Evolutionary conservation across 2,888 invertebrate species (phyloP), one percentile per base, ranked within the genome.

Genomic region (Agrotis ipsilon): DNA sequence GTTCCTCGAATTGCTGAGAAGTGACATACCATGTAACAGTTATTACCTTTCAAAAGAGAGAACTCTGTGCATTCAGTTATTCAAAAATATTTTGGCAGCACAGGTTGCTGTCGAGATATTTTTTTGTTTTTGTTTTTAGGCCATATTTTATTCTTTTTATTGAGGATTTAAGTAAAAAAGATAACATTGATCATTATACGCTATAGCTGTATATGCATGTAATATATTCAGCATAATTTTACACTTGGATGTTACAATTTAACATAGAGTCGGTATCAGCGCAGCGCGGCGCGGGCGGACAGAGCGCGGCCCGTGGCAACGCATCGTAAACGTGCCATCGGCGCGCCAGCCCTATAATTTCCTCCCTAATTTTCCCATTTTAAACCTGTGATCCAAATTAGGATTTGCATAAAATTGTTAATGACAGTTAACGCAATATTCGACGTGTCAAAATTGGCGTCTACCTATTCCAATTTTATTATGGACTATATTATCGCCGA

Each of bases 401-500:
- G 89, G 92, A 94, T 94, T 94, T 94, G 94, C 94, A 95, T 94
- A 94, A 94, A 94, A 93, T 94, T 93, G 93, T 91, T 94, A 93
- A 94, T 93, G 92, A 91, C 92, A 92, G 92, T 91, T 92, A 92
- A 91, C 91, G 91, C 89, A 89, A 90, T 91, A 90, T 92, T 90
- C 90, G 87, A 92, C 89, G 93, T 93, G 93, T 94, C 89, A 93
- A 92, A 92, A 93, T 93, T 91, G 89, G 88, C 87, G 82, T 89
- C 89, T 91, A 88, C 89, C 90, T 89, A 90, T 92, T 88, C 86
- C 83, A 89, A 85, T 89, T 89, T 90, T 89, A 87, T 90, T 89
- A 86, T 84, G 83, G 88, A 86, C 86, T 87, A 83, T 87, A 90
- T 90, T 92, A 90, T 88, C 92, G 89, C 88, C 83, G 85, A 85